Conservation (phyloP, 2,113 vertebrate genomes). For the Notothenia rossii region DNA sequence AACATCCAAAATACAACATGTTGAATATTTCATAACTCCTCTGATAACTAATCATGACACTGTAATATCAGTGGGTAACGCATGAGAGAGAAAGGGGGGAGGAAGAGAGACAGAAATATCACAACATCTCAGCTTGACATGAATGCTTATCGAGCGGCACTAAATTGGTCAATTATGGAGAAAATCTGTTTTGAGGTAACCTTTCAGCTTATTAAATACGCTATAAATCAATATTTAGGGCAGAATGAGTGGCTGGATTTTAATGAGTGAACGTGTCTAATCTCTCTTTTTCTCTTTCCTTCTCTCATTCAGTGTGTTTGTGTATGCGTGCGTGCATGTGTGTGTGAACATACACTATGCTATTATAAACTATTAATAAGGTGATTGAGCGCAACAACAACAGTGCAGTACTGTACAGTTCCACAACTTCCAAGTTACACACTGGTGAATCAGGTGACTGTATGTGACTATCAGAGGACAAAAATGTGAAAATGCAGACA, state of each 20-base stretch:
- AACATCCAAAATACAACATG: conserved; percentile 74
- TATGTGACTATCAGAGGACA: conserved; percentile 48
- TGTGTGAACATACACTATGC: neutral
- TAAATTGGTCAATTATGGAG: conserved; percentile 79
- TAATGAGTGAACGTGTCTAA: conserved; percentile 67
- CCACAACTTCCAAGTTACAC: conserved; percentile 22
- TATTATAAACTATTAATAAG: neutral
- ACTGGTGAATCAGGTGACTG: conserved; percentile 31
- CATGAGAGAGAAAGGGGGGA: conserved; percentile 17
- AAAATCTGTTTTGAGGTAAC: conserved; percentile 80
- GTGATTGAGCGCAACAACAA: neutral
- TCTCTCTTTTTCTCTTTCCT: conserved; percentile 38
- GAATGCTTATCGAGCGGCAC: conserved; percentile 74
- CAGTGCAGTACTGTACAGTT: conserved; percentile 14
- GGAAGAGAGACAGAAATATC: conserved; percentile 56
- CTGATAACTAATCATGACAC: conserved; percentile 65
- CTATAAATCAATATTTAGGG: conserved; percentile 79
- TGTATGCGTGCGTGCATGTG: neutral
- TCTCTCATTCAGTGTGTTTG: conserved; percentile 7
- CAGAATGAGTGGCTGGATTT: conserved; percentile 63
- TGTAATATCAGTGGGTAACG: conserved; percentile 51
- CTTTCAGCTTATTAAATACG: conserved; percentile 80
- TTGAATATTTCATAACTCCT: conserved; percentile 76
- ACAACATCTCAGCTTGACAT: conserved; percentile 72
- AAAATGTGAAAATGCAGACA: conserved; percentile 13